Evolutionary conservation across 2,888 invertebrate genomes (phyloP).

Genomic region (Pseudococcus viburni): DNA sequence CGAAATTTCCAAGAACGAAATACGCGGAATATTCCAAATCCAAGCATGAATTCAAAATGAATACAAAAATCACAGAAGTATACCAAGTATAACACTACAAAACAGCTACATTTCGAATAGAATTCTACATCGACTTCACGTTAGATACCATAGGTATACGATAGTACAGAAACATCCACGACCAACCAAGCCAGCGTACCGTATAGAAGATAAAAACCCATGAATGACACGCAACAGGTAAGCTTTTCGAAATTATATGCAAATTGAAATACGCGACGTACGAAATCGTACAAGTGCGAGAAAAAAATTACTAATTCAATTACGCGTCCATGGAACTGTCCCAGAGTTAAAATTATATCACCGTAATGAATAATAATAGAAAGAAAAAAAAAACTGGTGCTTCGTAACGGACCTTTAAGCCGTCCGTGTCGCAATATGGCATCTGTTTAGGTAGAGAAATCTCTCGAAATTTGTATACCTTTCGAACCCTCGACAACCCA

Average conservation of each 20-base stretch:
- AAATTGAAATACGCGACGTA: not conserved
- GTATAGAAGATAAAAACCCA: slow-evolving; percentile 15
- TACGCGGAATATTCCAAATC: not conserved
- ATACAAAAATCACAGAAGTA: not conserved
- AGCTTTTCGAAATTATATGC: slow-evolving; percentile 11
- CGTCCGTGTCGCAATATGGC: slow-evolving; percentile 44
- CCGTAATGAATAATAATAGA: slow-evolving; percentile 24
- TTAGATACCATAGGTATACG: no score
- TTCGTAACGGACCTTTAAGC: slow-evolving; percentile 15
- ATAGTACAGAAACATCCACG: not conserved
- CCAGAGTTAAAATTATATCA: slow-evolving; percentile 40
- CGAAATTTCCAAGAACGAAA: not conserved
- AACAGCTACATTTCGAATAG: not conserved
- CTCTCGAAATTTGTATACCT: slow-evolving; percentile 16
- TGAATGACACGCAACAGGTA: slow-evolving; percentile 32
- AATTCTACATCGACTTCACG: not conserved
- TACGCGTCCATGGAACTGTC: not conserved
- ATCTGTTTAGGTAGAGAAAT: not conserved
- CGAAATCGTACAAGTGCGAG: slow-evolving; percentile 19
- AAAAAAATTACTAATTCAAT: slow-evolving; percentile 40
- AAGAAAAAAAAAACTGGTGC: not conserved
- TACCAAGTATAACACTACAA: not conserved
- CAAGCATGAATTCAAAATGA: not conserved
- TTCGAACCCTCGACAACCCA: slow-evolving; percentile 28
- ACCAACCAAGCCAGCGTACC: not conserved